Evolutionary conservation across 1,140 invertebrate species (phyloP), one percentile per base, ranked within the genome.

Genomic region (Drosophila suzukii): DNA sequence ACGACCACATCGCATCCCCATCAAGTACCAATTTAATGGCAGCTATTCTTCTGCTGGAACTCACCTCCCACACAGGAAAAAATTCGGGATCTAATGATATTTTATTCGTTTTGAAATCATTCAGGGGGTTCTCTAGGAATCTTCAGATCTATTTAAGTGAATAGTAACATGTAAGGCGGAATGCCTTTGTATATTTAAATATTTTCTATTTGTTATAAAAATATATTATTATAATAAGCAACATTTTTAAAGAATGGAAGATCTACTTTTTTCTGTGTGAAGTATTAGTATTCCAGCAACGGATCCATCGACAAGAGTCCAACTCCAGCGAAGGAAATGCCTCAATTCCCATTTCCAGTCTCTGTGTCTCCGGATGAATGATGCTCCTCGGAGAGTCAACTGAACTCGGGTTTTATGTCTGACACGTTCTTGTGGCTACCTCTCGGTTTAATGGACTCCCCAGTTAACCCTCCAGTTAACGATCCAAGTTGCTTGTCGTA

Each of bases 11-110:
- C 71, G 54, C 73, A 76, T 75, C 61, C 73, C 49, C 73, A 76
- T 77, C 63, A 78, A 78, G 75, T 78, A 78, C 75, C 75, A 88
- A 75, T 88, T 88, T 84, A 89, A 89, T 89, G 80, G 76, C 84
- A 89, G 59, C 59, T 67, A 47, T 34, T 41, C 71, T 32, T 10
- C 41, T 56, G 41, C 17, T 20, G 36, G 8, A 51, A 11, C 27
- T 51, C 11, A n/a, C 13, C n/a, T 20, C 8, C 0, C 30, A 27
- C 38, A 72, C 54, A 15, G 39, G 15, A 15, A 60, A 51, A 71
- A 57, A 13, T 24, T 6, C 10, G n/a, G 11, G n/a, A 11, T 15
- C 1, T 4, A 5, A 12, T 39, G 38, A 39, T 13, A 11, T 12
- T 5, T 12, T 34, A 15, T 11, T 15, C 2, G 4, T 8, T 8